Conservation (phyloP, 2,797 vertebrate genomes). For the Hydrocynus forskahlii region DNA sequence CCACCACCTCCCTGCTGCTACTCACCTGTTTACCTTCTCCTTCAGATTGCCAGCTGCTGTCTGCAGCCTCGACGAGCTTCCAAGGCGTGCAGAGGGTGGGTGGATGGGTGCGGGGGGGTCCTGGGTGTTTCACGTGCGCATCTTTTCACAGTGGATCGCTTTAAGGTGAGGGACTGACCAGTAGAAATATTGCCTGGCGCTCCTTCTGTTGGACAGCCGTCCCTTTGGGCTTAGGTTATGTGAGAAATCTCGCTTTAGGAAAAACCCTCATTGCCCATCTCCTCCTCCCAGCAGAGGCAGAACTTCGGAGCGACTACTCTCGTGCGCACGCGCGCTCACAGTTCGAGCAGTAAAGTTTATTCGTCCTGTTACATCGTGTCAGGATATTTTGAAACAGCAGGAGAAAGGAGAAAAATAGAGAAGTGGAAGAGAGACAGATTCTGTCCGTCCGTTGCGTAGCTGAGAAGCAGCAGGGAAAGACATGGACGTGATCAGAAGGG, state of each 20-base stretch:
- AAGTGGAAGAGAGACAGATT: not conserved
- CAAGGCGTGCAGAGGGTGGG: no score
- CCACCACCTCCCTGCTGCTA: not conserved
- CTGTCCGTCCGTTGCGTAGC: not conserved
- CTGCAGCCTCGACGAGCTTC: not conserved
- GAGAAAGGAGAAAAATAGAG: no score
- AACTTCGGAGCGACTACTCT: not conserved
- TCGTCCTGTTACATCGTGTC: no score
- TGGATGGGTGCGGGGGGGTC: not conserved
- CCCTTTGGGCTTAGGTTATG: not conserved
- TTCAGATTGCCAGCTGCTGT: not conserved
- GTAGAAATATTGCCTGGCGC: not conserved
- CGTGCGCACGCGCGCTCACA: not conserved
- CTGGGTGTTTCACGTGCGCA: not conserved
- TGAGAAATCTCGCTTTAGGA: not conserved
- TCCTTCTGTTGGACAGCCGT: not conserved
- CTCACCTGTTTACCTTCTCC: not conserved
- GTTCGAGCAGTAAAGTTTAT: not conserved
- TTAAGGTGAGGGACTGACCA: not conserved
- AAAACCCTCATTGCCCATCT: not conserved
- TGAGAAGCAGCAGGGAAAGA: not conserved
- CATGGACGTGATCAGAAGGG: conserved; percentile 7
- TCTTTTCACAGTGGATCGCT: not conserved
- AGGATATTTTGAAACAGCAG: no score
- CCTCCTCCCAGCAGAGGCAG: not conserved